These are phyloP conservation scores for Danio aesculapii DNA, from an alignment of 2,797 vertebrate species.

Conservation along the genomic window DNA sequence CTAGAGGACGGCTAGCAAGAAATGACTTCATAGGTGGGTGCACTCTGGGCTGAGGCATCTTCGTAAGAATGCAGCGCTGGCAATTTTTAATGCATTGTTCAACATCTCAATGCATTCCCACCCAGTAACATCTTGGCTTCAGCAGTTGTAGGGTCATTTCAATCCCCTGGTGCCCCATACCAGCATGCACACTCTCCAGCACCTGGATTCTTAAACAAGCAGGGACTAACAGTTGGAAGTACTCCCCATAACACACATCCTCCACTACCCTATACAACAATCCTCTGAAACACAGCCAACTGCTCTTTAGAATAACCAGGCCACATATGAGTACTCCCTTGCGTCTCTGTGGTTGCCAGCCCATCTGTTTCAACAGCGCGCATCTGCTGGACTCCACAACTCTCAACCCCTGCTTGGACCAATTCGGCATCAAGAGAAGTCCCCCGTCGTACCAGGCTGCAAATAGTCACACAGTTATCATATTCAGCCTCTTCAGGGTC, in stretches of 20 bases:
- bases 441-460: not conserved
- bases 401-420: not conserved
- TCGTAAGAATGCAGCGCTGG: not conserved
- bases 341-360: not conserved
- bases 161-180: slow-evolving; percentile 2
- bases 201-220: not conserved
- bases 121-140: not conserved
- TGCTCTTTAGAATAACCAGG: not conserved
- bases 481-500: not conserved
- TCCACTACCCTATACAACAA: not conserved
- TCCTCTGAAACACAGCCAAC: not conserved
- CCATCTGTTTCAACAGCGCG: not conserved
- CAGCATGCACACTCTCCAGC: not conserved
- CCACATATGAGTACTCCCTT: not conserved
- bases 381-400: not conserved
- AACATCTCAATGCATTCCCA: not conserved
- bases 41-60: not conserved
- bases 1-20: not conserved
- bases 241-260: not conserved
- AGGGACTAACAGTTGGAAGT: not conserved
- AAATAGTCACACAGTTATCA: slow-evolving; percentile 10
- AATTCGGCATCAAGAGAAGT: not conserved
- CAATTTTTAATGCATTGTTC: not conserved
- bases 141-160: not conserved
- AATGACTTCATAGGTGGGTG: not conserved